Evolutionary conservation across 2,797 vertebrate genomes (phyloP), one percentile per base, ranked within the genome.

Genomic region (Aselliscus stoliczkanus): DNA sequence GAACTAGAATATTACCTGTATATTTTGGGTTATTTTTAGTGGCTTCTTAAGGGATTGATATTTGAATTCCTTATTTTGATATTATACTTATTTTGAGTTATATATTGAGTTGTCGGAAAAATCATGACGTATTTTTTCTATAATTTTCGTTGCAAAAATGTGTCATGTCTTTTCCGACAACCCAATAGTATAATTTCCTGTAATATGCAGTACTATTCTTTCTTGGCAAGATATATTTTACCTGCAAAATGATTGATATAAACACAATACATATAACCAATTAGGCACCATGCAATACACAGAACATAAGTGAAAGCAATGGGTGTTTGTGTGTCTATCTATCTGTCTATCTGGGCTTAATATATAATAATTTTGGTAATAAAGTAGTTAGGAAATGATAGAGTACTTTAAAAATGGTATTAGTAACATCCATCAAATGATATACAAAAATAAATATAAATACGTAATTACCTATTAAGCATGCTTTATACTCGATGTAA

Each of bases 331-430:
- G 18, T 4, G 70, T 88, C 10, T 56, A 20, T 79, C 29, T 56
- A 20, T 79, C 23, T 69, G 10, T 67, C 13, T 70, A 44, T 44
- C 29, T 50, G 58, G 31, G 29, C 17, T 62, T 92, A 72, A 73
- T 21, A 10, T 56, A 64, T 90, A 79, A 62, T 23, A 90, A 90
- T 69, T 39, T 62, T 92, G 17, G 12, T 93, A 64, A 72, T 58
- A 20, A 85, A 62, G n/a, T 76, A 87, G 60, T 90, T 95, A 93
- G 72, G 20, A 84, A 92, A 75, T 79, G 27, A 75, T 69, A 80
- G 13, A 64, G 21, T 77, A 67, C 29, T 72, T 79, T 29, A 18
- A 67, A 87, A 82, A 58, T 70, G 1, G 31, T 77, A 81, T 81
- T 76, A 75, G 52, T 87, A 87, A n/a, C n/a, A 64, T 86, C 12